These are phyloP conservation scores for Rhea americana DNA, from an alignment of 2,113 vertebrate genomes.

Conservation along the genomic window DNA sequence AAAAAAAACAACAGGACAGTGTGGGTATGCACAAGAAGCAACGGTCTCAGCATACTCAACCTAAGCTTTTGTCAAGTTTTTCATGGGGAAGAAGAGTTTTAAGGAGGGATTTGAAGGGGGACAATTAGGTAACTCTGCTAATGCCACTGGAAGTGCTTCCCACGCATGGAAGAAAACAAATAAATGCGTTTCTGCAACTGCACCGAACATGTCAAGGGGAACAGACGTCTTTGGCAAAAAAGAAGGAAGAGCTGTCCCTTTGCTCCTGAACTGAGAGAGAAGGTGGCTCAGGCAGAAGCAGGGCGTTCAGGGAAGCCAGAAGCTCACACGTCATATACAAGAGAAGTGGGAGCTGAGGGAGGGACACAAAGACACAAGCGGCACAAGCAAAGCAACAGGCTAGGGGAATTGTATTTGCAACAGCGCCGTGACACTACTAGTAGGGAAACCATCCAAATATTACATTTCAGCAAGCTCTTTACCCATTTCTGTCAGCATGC, in stretches of 20 bases:
- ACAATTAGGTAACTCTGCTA: background rate
- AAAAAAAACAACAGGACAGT: background rate
- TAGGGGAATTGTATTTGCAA: background rate
- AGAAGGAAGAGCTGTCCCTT: background rate
- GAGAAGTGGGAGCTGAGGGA: accelerated
- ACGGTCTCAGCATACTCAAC: background rate
- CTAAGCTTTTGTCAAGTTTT: background rate
- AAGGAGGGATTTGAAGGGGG: background rate
- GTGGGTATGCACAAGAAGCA: background rate
- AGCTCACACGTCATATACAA: accelerated
- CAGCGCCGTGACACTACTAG: background rate
- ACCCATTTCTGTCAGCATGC: background rate
- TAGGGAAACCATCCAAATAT: background rate
- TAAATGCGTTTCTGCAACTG: background rate
- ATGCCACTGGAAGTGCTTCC: background rate
- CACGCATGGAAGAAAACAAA: background rate
- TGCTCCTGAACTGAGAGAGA: background rate
- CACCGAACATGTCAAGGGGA: background rate
- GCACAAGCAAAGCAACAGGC: conserved; percentile 4
- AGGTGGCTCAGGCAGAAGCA: background rate
- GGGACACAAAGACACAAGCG: background rate
- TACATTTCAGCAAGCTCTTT: background rate
- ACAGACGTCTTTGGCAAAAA: background rate
- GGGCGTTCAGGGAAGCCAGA: background rate
- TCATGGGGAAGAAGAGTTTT: background rate